Evolutionary conservation across 2,888 invertebrate genomes (phyloP).

Genomic region (Salticus scenicus): DNA sequence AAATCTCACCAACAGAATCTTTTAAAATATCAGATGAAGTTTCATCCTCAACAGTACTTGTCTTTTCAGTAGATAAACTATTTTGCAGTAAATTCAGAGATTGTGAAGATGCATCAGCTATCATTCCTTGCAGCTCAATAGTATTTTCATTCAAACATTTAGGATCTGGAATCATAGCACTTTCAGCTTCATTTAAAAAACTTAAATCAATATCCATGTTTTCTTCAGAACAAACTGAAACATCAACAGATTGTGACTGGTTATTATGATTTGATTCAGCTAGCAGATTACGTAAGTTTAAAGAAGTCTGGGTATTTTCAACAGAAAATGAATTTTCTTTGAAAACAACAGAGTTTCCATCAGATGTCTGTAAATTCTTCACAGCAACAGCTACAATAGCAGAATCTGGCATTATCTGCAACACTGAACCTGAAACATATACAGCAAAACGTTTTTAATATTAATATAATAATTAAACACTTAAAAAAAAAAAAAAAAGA

Average conservation of each 20-base stretch:
- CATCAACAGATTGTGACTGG: conserved; percentile 3
- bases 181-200: conserved; percentile 59
- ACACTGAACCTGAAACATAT: conserved; percentile 52
- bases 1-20: conserved; percentile 13
- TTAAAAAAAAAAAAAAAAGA: neutral
- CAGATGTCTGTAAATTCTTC: neutral
- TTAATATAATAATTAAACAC: neutral
- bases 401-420: conserved; percentile 58
- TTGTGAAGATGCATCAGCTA: conserved; percentile 28
- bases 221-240: conserved; percentile 52
- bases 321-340: conserved; percentile 20
- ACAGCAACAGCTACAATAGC: conserved; percentile 46
- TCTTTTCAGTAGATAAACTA: too few relatives aligned
- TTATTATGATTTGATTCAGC: conserved; percentile 6
- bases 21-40: too few relatives aligned
- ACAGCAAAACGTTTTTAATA: too few relatives aligned
- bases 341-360: conserved; percentile 18
- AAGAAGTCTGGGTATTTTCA: conserved; percentile 13
- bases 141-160: conserved; percentile 35
- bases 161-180: neutral
- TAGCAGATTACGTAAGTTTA: conserved; percentile 30
- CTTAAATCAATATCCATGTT: conserved; percentile 64
- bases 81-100: conserved; percentile 30
- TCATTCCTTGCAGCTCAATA: conserved; percentile 42
- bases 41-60: too few relatives aligned